Conservation (phyloP, 1,140 invertebrate genomes). For the Eufriesea mexicana region DNA sequence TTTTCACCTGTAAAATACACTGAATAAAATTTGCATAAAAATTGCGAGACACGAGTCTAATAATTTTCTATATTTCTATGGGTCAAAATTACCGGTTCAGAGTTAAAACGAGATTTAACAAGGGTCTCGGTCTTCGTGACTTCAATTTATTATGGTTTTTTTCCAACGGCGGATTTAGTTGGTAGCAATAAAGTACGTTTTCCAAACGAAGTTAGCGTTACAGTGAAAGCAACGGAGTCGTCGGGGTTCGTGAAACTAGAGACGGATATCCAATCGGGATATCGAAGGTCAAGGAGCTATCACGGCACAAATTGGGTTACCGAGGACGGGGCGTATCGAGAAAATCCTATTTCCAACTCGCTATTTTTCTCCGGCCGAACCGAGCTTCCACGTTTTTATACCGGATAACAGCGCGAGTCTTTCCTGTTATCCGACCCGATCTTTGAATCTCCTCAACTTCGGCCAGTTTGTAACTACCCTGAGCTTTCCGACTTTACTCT, state of each 20-base stretch:
- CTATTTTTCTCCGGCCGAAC: conserved; percentile 60
- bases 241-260: conserved; percentile 55
- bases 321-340: conserved; percentile 42
- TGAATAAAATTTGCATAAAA: too few relatives aligned
- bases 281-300: conserved; percentile 69
- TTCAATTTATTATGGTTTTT: conserved; percentile 5
- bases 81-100: too few relatives aligned
- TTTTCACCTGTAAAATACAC: too few relatives aligned
- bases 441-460: conserved; percentile 50
- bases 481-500: background rate
- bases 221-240: conserved; percentile 60
- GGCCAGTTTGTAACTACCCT: conserved; percentile 42
- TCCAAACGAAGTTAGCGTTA: conserved; percentile 60
- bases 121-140: background rate
- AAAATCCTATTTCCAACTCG: conserved; percentile 60
- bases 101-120: background rate
- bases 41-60: too few relatives aligned
- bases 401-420: conserved; percentile 65
- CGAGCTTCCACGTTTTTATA: conserved; percentile 49
- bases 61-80: too few relatives aligned
- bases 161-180: background rate
- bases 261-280: conserved; percentile 68
- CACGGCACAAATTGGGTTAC: conserved; percentile 68
- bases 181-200: conserved; percentile 28
- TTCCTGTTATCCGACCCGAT: conserved; percentile 59